A percentile compares a stretch with the other conserved stretches of the same genome.
These are phyloP conservation scores for Drosophila mercatorum DNA, from an alignment of 2,888 invertebrate genomes.

Conservation along the genomic window DNA sequence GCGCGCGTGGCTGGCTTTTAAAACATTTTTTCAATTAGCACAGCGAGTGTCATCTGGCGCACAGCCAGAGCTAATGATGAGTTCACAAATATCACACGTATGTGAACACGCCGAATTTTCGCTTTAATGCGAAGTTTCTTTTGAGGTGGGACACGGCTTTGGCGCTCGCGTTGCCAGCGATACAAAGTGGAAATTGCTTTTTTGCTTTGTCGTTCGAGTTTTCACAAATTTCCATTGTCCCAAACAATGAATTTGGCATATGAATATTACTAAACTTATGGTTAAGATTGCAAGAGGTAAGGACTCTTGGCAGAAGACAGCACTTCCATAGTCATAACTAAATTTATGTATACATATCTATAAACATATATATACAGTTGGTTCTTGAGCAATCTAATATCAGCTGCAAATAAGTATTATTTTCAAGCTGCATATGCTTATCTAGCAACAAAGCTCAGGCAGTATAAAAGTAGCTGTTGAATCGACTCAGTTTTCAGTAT, in stretches of 20 bases:
- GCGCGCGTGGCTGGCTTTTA: slow-evolving; percentile 18
- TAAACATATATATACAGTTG: neutral
- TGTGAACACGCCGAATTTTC: slow-evolving; percentile 20
- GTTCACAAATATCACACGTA: slow-evolving; percentile 52
- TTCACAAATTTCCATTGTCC: slow-evolving; percentile 3
- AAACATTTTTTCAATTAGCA: slow-evolving; percentile 70
- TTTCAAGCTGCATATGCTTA: neutral
- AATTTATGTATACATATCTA: no score
- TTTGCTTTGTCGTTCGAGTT: neutral
- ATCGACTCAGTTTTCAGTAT: neutral
- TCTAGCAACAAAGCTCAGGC: neutral
- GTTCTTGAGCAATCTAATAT: neutral
- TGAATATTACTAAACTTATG: neutral
- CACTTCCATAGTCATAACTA: neutral
- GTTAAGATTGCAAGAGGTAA: neutral
- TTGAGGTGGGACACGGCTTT: neutral
- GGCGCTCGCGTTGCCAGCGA: neutral
- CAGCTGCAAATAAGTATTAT: neutral
- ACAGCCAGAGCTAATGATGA: slow-evolving; percentile 56
- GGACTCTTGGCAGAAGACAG: neutral
- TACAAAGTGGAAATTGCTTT: neutral
- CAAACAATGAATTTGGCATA: neutral
- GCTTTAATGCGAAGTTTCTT: neutral
- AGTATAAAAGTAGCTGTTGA: slow-evolving; percentile 10
- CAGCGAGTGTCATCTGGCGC: slow-evolving; percentile 24